These are phyloP conservation scores for Machaerirhynchus nigripectus DNA, from an alignment of 2,113 vertebrate genomes.

Conservation along the genomic window DNA sequence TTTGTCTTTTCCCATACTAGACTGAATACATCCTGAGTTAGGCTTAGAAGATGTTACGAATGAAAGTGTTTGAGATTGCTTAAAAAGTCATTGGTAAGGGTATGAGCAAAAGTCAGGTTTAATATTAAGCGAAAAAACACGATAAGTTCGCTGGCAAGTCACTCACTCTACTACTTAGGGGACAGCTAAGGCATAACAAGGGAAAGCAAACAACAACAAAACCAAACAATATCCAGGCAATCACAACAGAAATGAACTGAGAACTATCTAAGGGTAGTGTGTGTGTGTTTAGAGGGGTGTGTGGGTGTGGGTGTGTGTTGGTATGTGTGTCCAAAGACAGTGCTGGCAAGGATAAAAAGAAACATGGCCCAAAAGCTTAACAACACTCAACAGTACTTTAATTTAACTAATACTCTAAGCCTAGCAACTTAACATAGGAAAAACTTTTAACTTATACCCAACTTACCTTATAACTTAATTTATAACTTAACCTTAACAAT, in stretches of 20 bases:
- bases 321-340: neutral
- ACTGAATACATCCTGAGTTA: neutral
- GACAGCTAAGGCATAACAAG: neutral
- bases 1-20: neutral
- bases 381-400: neutral
- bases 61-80: rapidly evolving
- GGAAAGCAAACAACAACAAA: neutral
- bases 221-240: neutral
- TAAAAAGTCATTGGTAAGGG: rapidly evolving
- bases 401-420: neutral
- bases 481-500: neutral
- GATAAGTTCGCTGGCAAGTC: rapidly evolving
- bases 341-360: neutral
- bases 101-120: neutral
- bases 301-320: no score
- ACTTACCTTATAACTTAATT: neutral
- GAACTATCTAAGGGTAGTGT: neutral
- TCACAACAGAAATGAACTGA: neutral
- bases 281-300: neutral
- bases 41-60: neutral
- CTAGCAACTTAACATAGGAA: neutral
- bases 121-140: rapidly evolving
- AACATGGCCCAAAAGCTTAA: rapidly evolving
- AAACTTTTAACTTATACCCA: neutral
- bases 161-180: no score